Base-by-base conservation (phyloP, 1,140 invertebrate genomes). In the Heliconius congener region DNA sequence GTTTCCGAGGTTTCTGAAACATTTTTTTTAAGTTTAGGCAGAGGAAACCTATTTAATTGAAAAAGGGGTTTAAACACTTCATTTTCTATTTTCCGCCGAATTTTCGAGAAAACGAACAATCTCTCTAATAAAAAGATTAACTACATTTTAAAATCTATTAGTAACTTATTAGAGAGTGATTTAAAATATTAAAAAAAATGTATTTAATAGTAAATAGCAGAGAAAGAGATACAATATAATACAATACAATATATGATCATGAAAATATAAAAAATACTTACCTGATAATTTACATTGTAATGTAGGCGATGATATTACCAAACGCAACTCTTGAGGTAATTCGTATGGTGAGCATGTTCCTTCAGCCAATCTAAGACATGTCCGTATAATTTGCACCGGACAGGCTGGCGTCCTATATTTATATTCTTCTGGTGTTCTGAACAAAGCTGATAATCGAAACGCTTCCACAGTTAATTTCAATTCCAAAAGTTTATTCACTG, bases 291-390 rank as follows among this genome's bases (percentile, higher is more conserved):
- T 94, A 80, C 89, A 90, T 77, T 91, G 91, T 55, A 92, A 78
- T 16, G 86, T 80, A 5, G 93, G 89, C 16, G 92, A 92, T 0
- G 92, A 91, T 55, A 94, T 94, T 37, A 93, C 88, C 42, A 94
- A 75, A 18, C 93, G 87, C 75, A 94, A 81, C 23, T 94, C 93
- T 76, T 92, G 90, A 6, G 93, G 93, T 71, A 94, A 50, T 46
- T 94, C 93, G 55, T 94, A 94, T 8, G 93, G 93, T 3, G 91
- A 90, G 42, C 90, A 92, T 0, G 85, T 83, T 1, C 91, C 90
- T 78, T 94, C 93, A 0, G 93, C 93, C 16, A 94, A 74, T 82
- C 87, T 90, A 46, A 94, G 82, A 80, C 93, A 93, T 0, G 93
- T 94, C 71, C 90, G 83, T 16, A 93, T 84, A 2, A 94, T 91